Base-by-base conservation (phyloP, 2,888 invertebrate genomes). In the Drosophila nr. medialis region DNA sequence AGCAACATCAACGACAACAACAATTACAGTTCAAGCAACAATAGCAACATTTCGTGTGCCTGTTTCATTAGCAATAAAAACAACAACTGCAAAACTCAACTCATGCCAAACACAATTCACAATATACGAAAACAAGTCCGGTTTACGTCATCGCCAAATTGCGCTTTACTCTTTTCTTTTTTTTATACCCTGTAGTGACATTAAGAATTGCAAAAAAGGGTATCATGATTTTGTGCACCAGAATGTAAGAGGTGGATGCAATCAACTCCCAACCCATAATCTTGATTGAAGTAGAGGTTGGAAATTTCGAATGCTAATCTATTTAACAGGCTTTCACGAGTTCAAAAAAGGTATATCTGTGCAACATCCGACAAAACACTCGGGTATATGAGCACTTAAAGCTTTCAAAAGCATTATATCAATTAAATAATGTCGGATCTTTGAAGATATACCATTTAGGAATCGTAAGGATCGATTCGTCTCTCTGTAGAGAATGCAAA, bases 121-220 rank as follows among this genome's bases (percentile, higher is more conserved):
- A 56, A 34, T 34, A 48, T 21, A 63, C 42, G 24, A 55, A 53
- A 67, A 54, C 54, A 77, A 82, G 77, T 67, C 65, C 67, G 69
- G 81, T 86, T 86, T 87, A 83, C 85, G 85, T 86, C 85, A 86
- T 86, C 85, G 81, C 77, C 88, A 83, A 85, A 87, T 87, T 85
- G 88, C 72, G 76, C 75, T 87, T 79, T 73, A 83, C 74, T 79
- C 81, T 60, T 71, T 71, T 60, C n/a, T 36, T 18, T 53, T n/a
- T 34, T 11, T 11, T 24, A 45, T 45, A 45, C 24, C 45, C 45
- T 45, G 45, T 45, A 24, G 4, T 15, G 45, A 24, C 8, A 24
- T 45, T 24, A 45, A 15, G 24, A 24, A 24, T 13, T 15, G 15
- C 15, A 4, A 4, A 24, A 24, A 45, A 1, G 24, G 45, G 15